These are phyloP conservation scores for Seladonia tumulorum DNA, from an alignment of 2,888 invertebrate species.

Conservation along the genomic window DNA sequence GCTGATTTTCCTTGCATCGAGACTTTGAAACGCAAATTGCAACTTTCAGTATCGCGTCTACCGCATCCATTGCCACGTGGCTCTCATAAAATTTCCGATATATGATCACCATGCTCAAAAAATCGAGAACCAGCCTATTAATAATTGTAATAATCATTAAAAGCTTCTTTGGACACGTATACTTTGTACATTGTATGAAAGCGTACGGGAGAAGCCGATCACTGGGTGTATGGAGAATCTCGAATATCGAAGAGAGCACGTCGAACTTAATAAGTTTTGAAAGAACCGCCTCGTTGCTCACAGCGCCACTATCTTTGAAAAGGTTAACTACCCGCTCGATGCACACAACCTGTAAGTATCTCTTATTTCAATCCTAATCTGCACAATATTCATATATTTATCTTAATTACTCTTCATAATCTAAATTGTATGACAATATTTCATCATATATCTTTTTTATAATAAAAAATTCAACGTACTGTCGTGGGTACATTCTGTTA, in stretches of 20 bases:
- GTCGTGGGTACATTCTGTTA: background rate
- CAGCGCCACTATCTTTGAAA: constrained; percentile 19
- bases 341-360: constrained; percentile 32
- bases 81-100: constrained; percentile 64
- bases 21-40: constrained; percentile 54
- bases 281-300: constrained; percentile 25
- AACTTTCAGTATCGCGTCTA: constrained; percentile 61
- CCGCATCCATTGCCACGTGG: constrained; percentile 52
- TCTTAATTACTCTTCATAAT: background rate
- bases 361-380: background rate
- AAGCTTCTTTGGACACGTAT: background rate
- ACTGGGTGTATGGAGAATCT: constrained; percentile 49
- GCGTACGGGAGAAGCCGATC: constrained; percentile 49
- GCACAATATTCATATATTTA: background rate
- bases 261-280: constrained; percentile 59
- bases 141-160: background rate
- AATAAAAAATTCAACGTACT: background rate
- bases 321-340: constrained; percentile 36
- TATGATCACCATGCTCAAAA: constrained; percentile 47
- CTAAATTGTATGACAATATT: background rate
- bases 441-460: background rate
- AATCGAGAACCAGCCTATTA: constrained; percentile 54
- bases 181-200: background rate
- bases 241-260: constrained; percentile 53
- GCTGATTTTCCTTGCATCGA: constrained; percentile 16